Base-by-base conservation (phyloP, 2,797 vertebrate species). In the Darevskia mixta region DNA sequence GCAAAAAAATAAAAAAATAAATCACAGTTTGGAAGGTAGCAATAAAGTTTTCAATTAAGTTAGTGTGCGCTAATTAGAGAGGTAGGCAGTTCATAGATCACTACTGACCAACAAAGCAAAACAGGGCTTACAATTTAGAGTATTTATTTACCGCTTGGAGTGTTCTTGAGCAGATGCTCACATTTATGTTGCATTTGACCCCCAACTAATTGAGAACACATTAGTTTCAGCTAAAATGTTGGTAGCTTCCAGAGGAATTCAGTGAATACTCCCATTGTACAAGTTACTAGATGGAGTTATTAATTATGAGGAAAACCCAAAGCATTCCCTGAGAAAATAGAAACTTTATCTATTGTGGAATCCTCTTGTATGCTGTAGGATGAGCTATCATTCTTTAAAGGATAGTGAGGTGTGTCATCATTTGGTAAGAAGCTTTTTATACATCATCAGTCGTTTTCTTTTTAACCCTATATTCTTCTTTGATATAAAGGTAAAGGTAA, bases 21-120 rank as follows among this genome's bases (percentile, higher is more conserved):
- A 0, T 15, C 58, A 79, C 55, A 9, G 69, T n/a, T 85, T 81
- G 6, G 88, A 93, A 93, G 81, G 20, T 38, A 81, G 15, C 45
- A 79, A 32, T 71, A 87, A 93, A 45, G 80, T 67, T 61, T 92
- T 82, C 90, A 93, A 94, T 80, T 43, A 92, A 84, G 72, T 90
- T 82, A 93, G 66, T 83, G 78, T 1, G 69, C 6, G 23, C 23
- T 93, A 89, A 75, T 80, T 58, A 71, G 1, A 85, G 87, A 88
- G 8, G 23, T 77, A 87, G 27, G 15, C 58, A 86, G 90, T 13
- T 87, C 69, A 87, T 38, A 78, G 78, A 38, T 91, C 58, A 61
- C 32, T 38, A 20, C 27, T 29, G 13, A 13, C 29, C 78, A 5
- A 0, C 17, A 45, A 91, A 27, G 29, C 71, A 86, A 79, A 11